Evolutionary conservation across 2,888 invertebrate genomes (phyloP), one percentile per base, ranked within the genome.

Genomic region (Alsophila aescularia): DNA sequence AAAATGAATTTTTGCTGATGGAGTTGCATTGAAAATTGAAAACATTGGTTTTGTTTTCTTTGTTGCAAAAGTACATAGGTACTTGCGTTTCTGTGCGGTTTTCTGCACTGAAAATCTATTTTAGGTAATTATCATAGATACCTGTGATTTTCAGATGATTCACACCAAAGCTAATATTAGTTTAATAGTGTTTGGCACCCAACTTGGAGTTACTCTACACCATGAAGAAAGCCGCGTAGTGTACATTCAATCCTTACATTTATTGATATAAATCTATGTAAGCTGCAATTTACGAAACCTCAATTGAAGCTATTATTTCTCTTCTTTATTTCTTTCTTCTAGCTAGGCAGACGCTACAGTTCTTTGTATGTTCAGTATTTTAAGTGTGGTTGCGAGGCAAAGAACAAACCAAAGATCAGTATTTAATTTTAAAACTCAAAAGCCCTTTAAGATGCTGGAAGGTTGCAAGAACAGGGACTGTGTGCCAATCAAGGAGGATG

Each of bases 401-500:
- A 65, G 66, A 44, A 57, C 57, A 62, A 48, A 60, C 52, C 63
- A 62, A 62, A 71, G 59, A 70, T 42, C 59, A 42, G 52, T 63
- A 51, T 69, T 62, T 35, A 64, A 62, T 42, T 48, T 62, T 35
- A 62, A 57, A 18, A 48, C 43, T 50, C 34, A 31, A 41, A 18
- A 36, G 29, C 42, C 21, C 34, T 37, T 39, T 2, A 50, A 2
- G 15, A 66, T 67, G 37, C 83, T 87, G 82, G 80, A 82, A 27
- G 63, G 44, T 10, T 79, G 77, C 59, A 71, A 65, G 36, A 66
- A 67, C 21, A 83, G 79, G 35, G 81, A 85, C 41, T 79, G 80
- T 59, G 53, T 81, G 36, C 29, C 24, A 7, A 24, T 24, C 24
- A 24, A 55, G 6, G 81, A 79, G 1, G 24, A 24, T 24, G 24